These are phyloP conservation scores for Sebastes paucispinis DNA, from an alignment of 2,797 vertebrate species.

Conservation along the genomic window DNA sequence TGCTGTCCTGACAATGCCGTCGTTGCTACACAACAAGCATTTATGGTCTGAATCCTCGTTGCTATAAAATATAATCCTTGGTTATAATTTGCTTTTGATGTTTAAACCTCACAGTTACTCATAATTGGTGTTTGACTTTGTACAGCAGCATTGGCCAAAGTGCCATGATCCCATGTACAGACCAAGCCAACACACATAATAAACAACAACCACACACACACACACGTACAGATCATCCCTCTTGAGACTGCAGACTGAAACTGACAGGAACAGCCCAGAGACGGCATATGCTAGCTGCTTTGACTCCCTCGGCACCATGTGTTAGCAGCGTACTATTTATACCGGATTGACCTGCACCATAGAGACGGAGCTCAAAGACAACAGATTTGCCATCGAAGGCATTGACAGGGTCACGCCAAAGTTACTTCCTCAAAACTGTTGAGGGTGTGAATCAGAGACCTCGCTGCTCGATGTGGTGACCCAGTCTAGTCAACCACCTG, in stretches of 20 bases:
- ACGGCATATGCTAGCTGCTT: constrained; percentile 62
- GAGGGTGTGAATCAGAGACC: constrained; percentile 3
- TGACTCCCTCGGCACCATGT: constrained; percentile 58
- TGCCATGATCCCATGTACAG: constrained; percentile 1
- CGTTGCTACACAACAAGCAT: constrained; percentile 12
- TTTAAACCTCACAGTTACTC: neutral
- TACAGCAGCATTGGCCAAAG: neutral
- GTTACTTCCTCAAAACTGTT: neutral
- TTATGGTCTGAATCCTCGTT: neutral
- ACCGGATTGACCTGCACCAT: constrained; percentile 63
- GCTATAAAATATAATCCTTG: neutral
- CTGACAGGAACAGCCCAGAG: constrained; percentile 60
- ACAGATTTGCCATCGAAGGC: constrained; percentile 40
- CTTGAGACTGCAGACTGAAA: constrained; percentile 45
- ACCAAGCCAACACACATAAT: neutral
- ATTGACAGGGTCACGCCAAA: constrained; percentile 20
- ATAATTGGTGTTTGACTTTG: constrained; percentile 1
- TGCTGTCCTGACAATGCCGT: neutral
- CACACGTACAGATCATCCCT: neutral
- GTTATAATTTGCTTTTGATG: neutral
- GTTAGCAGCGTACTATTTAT: constrained; percentile 78
- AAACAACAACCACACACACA: neutral
- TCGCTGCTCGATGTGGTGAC: neutral
- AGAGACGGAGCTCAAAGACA: constrained; percentile 47
- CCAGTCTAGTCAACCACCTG: constrained; percentile 24